Evolutionary conservation across 2,113 vertebrate genomes (phyloP).

Genomic region (Emydura subglobosa): DNA sequence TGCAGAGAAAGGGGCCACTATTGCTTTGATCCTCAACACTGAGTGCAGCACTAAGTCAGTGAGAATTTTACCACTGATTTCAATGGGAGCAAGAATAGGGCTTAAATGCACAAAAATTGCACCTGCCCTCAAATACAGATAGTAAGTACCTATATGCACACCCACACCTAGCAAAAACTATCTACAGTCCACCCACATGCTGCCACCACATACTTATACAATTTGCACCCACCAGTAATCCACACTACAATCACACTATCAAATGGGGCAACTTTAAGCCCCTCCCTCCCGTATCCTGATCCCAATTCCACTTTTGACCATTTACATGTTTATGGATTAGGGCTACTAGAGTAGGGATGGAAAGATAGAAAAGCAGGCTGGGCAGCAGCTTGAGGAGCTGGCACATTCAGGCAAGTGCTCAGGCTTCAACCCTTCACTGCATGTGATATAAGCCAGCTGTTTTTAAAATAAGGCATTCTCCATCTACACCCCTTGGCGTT

Average conservation of each 20-base stretch:
- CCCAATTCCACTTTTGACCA: neutral
- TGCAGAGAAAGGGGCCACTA: neutral
- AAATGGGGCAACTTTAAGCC: slow-evolving; percentile 19
- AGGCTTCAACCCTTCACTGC: slow-evolving; percentile 9
- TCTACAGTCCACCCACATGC: slow-evolving; percentile 15
- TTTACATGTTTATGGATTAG: neutral
- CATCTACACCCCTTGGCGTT: neutral
- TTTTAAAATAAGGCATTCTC: slow-evolving; percentile 19
- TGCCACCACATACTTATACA: neutral
- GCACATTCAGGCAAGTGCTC: neutral
- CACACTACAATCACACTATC: neutral
- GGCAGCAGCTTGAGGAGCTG: slow-evolving; percentile 5
- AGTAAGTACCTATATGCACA: neutral
- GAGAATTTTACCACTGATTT: neutral
- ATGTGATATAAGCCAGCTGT: neutral
- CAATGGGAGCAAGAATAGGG: neutral
- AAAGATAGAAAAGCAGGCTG: neutral
- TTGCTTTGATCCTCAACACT: neutral
- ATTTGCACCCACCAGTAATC: neutral
- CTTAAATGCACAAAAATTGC: neutral
- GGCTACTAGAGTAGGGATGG: neutral
- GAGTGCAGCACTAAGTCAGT: neutral
- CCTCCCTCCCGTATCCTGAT: neutral
- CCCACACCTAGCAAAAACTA: neutral
- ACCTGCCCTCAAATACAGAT: neutral